These are phyloP conservation scores for Agriopis marginaria DNA, from an alignment of 2,888 invertebrate genomes.

Conservation along the genomic window DNA sequence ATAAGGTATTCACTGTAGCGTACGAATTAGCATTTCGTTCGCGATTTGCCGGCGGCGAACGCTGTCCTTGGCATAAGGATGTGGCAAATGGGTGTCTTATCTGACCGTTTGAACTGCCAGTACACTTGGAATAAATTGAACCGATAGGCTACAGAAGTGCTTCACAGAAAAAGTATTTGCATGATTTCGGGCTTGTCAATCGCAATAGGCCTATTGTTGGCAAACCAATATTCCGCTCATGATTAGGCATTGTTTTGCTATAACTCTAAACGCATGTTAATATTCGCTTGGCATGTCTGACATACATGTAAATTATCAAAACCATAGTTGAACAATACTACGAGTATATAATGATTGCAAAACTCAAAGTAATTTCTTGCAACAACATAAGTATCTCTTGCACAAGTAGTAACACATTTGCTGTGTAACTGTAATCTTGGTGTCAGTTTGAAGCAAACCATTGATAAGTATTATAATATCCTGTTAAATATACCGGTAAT, in stretches of 20 bases:
- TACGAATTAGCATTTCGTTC: constrained; percentile 80
- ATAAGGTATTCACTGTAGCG: constrained; percentile 79
- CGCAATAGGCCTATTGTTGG: constrained; percentile 53
- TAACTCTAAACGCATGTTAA: constrained; percentile 34
- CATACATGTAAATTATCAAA: constrained; percentile 8
- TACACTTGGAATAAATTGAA: constrained; percentile 51
- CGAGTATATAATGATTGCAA: constrained; percentile 4
- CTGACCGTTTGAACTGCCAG: constrained; percentile 64
- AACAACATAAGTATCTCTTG: constrained; percentile 20
- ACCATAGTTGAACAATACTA: not conserved
- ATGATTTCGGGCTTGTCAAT: constrained; percentile 48
- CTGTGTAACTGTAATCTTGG: constrained; percentile 23
- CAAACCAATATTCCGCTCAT: constrained; percentile 53
- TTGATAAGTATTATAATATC: constrained; percentile 48
- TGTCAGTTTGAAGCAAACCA: constrained; percentile 39
- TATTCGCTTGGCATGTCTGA: not conserved
- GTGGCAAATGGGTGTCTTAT: constrained; percentile 72
- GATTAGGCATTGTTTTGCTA: constrained; percentile 51
- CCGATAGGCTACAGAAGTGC: constrained; percentile 43
- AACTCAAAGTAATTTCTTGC: constrained; percentile 12
- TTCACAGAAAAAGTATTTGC: constrained; percentile 50
- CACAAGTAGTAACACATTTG: constrained; percentile 38
- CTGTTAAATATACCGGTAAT: constrained; percentile 48
- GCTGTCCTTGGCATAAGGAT: constrained; percentile 84
- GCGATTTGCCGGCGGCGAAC: constrained; percentile 64